These are phyloP conservation scores for Acanthosepion lycidas DNA, from an alignment of 2,888 invertebrate species.

Conservation along the genomic window DNA sequence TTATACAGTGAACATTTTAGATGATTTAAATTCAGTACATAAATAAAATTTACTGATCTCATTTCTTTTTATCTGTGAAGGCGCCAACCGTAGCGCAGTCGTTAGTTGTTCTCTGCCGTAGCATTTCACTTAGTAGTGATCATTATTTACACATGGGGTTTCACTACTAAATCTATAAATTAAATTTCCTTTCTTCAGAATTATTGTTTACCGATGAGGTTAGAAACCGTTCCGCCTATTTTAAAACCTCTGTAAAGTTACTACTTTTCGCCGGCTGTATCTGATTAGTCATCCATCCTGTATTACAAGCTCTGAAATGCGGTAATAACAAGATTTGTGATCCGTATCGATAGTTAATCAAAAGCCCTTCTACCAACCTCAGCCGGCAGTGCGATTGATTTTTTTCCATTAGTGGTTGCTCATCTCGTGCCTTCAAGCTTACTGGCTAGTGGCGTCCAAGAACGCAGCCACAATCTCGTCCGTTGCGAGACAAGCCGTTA, in stretches of 20 bases:
- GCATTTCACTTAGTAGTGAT: neutral
- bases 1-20: too few species aligned
- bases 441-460: neutral
- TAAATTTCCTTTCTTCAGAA: neutral
- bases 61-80: too few species aligned
- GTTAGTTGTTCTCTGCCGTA: neutral
- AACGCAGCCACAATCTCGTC: neutral
- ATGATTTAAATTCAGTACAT: too few species aligned
- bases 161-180: neutral
- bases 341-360: constrained; percentile 33
- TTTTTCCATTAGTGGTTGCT: neutral
- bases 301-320: neutral
- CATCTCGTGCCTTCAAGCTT: neutral
- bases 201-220: neutral
- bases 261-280: neutral
- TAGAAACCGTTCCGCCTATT: neutral
- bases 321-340: constrained; percentile 20
- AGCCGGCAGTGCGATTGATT: neutral
- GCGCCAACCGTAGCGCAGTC: too few species aligned
- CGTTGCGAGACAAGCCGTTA: neutral
- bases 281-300: neutral
- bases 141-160: neutral
- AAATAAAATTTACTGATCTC: too few species aligned
- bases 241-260: neutral
- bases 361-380: neutral